Conservation (phyloP, 2,888 invertebrate genomes). For the Lycaena phlaeas region DNA sequence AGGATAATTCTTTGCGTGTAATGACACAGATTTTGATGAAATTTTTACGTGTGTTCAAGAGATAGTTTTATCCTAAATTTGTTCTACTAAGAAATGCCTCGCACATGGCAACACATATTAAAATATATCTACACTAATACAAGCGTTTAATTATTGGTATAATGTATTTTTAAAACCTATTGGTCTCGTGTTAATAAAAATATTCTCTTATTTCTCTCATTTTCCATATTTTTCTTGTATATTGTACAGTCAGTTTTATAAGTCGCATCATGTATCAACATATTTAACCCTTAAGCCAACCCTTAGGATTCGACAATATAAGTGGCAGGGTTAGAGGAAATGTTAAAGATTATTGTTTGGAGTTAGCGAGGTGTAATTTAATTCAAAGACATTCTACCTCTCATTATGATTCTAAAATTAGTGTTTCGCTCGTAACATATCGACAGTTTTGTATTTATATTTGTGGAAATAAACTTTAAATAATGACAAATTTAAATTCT, state of each 20-base stretch:
- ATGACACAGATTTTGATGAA: too few relatives aligned
- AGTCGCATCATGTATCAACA: conserved; percentile 1
- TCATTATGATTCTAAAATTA: conserved; percentile 30
- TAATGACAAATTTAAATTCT: too few relatives aligned
- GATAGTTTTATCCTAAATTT: too few relatives aligned
- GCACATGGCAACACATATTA: too few relatives aligned
- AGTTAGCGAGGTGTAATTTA: conserved; percentile 66
- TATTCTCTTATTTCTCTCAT: too few relatives aligned
- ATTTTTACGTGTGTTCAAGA: too few relatives aligned
- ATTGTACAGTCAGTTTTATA: too few relatives aligned
- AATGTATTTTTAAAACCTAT: neutral
- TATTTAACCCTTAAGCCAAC: conserved; percentile 7
- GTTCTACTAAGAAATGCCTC: too few relatives aligned
- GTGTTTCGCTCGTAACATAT: conserved; percentile 10
- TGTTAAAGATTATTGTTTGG: conserved; percentile 65
- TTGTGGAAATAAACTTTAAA: too few relatives aligned
- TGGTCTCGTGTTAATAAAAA: neutral
- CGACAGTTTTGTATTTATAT: conserved; percentile 13
- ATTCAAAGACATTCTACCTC: conserved; percentile 54
- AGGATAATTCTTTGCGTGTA: too few relatives aligned
- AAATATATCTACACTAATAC: too few relatives aligned
- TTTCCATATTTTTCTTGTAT: too few relatives aligned
- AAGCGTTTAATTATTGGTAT: conserved; percentile 3
- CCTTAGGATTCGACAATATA: conserved; percentile 18
- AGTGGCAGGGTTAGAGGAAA: conserved; percentile 27